Percentiles rank a stretch among this genome's conserved stretches.
These are phyloP conservation scores for Gymnothorax javanicus DNA, from an alignment of 2,797 vertebrate genomes.

Conservation along the genomic window DNA sequence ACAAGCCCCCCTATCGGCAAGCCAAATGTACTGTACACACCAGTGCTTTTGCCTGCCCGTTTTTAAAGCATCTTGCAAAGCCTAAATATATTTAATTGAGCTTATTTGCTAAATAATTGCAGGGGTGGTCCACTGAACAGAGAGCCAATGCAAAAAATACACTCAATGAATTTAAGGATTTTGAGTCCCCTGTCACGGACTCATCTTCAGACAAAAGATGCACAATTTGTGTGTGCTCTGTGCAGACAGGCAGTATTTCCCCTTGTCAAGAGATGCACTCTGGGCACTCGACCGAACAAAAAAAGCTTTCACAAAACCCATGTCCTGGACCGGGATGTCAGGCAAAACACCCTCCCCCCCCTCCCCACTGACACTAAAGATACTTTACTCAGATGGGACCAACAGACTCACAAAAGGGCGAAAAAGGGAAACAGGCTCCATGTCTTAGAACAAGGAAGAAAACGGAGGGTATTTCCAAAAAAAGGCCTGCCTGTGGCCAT, in stretches of 20 bases:
- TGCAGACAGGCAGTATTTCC: not conserved
- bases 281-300: not conserved
- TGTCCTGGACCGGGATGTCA: conserved; percentile 13
- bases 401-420: not conserved
- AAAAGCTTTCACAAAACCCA: conserved; percentile 8
- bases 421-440: not conserved
- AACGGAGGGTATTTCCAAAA: not conserved
- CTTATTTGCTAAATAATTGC: not conserved
- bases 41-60: not conserved
- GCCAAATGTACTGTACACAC: not conserved
- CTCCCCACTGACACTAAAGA: conserved; percentile 27
- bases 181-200: not conserved
- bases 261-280: not conserved
- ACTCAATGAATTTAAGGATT: not conserved
- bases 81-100: not conserved
- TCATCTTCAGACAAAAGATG: not conserved
- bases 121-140: not conserved
- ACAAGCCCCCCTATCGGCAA: not conserved
- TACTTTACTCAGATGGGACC: conserved; percentile 31
- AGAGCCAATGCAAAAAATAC: not conserved
- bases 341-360: conserved; percentile 23
- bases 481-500: not conserved
- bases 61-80: not conserved
- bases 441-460: not conserved
- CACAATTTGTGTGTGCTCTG: not conserved